Evolutionary conservation across 2,797 vertebrate genomes (phyloP).

Genomic region (Pangasius krempfi): DNA sequence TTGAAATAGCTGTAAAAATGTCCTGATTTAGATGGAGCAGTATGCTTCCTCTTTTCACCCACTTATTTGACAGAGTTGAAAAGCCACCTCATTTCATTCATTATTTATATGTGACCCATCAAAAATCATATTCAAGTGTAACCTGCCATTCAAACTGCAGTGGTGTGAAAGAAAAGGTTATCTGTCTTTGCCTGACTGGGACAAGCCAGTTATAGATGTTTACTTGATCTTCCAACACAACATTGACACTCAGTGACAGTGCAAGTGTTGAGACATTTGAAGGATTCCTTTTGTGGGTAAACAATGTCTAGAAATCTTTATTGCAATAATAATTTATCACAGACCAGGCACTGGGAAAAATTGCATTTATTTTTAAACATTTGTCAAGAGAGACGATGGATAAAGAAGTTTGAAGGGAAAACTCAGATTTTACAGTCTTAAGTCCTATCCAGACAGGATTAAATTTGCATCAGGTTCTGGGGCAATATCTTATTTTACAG

Average conservation of each 20-base stretch:
- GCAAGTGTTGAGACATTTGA: background rate
- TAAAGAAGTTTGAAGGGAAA: conserved; percentile 7
- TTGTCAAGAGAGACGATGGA: conserved; percentile 13
- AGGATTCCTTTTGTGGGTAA: background rate
- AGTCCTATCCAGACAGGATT: background rate
- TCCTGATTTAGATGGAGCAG: background rate
- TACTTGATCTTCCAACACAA: conserved; percentile 45
- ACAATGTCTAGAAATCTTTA: conserved; percentile 10
- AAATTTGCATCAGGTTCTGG: background rate
- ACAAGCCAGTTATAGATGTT: conserved; percentile 42
- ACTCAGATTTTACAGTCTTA: conserved; percentile 21
- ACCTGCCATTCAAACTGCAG: conserved; percentile 44
- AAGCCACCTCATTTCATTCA: conserved; percentile 47
- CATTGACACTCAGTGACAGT: conserved; percentile 48
- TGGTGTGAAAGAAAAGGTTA: conserved; percentile 59
- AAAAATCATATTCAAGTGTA: conserved; percentile 41
- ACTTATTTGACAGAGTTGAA: conserved; percentile 11
- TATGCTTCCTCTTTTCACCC: background rate
- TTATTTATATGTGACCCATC: conserved; percentile 52
- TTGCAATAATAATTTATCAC: background rate
- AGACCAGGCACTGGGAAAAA: background rate
- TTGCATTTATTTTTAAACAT: conserved; percentile 17
- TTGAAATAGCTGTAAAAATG: background rate
- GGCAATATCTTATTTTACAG: background rate
- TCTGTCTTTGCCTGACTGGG: conserved; percentile 51